These are phyloP conservation scores for Caenorhabditis panamensis DNA, from an alignment of 2,888 invertebrate species.

Conservation along the genomic window DNA sequence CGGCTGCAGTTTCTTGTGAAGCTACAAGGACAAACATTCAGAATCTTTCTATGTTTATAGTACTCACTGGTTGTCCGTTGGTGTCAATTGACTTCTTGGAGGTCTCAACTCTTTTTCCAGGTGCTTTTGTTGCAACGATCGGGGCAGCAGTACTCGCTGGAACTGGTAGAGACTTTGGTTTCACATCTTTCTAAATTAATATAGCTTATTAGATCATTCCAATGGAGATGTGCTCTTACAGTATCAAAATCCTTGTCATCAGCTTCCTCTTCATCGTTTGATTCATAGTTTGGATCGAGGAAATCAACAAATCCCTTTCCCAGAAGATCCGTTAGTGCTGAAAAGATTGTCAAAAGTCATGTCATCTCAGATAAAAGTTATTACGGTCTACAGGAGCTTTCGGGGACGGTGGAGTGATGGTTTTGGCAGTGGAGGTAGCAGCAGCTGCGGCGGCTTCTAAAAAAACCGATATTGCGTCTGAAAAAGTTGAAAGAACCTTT, in stretches of 20 bases:
- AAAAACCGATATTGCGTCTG: neutral
- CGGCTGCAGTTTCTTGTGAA: conserved; percentile 31
- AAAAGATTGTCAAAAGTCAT: too few relatives aligned
- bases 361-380: too few relatives aligned
- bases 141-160: conserved; percentile 6
- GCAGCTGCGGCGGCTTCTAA: conserved; percentile 34
- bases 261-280: conserved; percentile 64
- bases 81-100: conserved; percentile 43
- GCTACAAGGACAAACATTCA: conserved; percentile 8
- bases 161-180: neutral
- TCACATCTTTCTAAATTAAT: conserved; percentile 22
- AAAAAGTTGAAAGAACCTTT: too few relatives aligned
- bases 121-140: conserved; percentile 5
- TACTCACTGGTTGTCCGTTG: conserved; percentile 36
- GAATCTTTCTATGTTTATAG: too few relatives aligned
- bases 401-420: conserved; percentile 27
- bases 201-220: neutral
- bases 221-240: neutral
- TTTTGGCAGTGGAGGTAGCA: conserved; percentile 25
- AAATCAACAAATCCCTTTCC: conserved; percentile 75
- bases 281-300: conserved; percentile 73
- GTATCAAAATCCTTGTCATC: conserved; percentile 53
- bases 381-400: conserved; percentile 55
- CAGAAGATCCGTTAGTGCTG: conserved; percentile 73
- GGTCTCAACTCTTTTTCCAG: conserved; percentile 38